Evolutionary conservation across 2,797 vertebrate genomes (phyloP).

Genomic region (Amblyopsis hoosieri): DNA sequence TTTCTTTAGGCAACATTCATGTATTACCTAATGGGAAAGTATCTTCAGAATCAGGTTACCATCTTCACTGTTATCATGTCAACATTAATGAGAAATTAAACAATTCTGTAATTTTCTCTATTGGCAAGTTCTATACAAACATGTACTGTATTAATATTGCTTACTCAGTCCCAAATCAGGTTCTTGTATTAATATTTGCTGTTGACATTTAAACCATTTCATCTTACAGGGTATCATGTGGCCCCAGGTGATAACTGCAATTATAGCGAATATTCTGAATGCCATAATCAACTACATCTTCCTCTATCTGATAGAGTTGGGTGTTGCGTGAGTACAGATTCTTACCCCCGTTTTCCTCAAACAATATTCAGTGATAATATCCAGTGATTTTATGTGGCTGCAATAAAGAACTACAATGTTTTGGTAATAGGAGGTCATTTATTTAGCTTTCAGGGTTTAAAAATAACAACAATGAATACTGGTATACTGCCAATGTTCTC

Average conservation of each 20-base stretch:
- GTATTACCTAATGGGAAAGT: constrained; percentile 49
- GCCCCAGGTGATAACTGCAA: constrained; percentile 82
- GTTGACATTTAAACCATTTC: neutral
- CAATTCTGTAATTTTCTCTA: no score
- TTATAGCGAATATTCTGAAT: constrained; percentile 81
- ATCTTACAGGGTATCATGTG: constrained; percentile 80
- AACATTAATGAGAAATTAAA: neutral
- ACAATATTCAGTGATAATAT: neutral
- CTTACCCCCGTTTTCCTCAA: neutral
- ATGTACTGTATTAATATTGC: no score
- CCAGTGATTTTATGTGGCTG: neutral
- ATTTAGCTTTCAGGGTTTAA: neutral
- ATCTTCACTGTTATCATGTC: neutral
- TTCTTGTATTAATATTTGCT: no score
- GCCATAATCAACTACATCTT: constrained; percentile 81
- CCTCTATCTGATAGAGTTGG: constrained; percentile 77
- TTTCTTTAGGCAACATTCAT: constrained; percentile 61
- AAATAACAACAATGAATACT: neutral
- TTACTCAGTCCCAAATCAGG: no score
- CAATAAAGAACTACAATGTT: neutral
- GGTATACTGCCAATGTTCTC: neutral
- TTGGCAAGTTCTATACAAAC: no score
- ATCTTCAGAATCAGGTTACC: constrained; percentile 67
- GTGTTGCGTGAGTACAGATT: constrained; percentile 81
- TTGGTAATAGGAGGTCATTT: neutral